Conservation (phyloP, 1,140 invertebrate species). For the Globodera ellingtonae region DNA sequence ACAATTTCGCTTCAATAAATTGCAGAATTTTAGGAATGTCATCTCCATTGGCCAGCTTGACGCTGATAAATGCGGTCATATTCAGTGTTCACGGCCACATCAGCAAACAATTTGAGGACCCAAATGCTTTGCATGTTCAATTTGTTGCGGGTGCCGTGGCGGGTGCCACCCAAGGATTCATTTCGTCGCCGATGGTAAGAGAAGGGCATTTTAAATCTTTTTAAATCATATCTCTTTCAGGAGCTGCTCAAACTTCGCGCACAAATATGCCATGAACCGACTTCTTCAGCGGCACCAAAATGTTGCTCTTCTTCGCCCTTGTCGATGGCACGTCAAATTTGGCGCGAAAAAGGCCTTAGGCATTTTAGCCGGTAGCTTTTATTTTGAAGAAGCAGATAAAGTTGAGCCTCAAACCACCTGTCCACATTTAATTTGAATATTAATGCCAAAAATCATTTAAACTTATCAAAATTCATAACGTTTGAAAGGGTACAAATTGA, state of each 20-base stretch:
- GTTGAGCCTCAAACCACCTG: no score
- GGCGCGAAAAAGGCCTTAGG: slow-evolving; percentile 70
- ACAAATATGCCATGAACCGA: slow-evolving; percentile 69
- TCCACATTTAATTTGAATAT: no score
- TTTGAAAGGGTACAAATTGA: no score
- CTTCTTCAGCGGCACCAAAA: not conserved
- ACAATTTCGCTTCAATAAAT: slow-evolving; percentile 67
- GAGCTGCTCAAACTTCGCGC: slow-evolving; percentile 83
- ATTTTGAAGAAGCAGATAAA: no score
- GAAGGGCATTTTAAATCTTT: slow-evolving; percentile 75
- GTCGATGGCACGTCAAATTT: slow-evolving; percentile 68
- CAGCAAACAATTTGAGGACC: slow-evolving; percentile 44
- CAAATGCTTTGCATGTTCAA: slow-evolving; percentile 66
- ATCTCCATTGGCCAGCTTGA: slow-evolving; percentile 77
- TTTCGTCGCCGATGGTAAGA: slow-evolving; percentile 72
- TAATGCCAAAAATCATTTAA: no score
- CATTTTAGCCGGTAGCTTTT: slow-evolving; percentile 37
- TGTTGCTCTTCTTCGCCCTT: not conserved
- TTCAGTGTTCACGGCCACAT: slow-evolving; percentile 80
- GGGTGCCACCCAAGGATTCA: slow-evolving; percentile 79
- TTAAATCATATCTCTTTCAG: slow-evolving; percentile 76
- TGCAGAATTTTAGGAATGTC: slow-evolving; percentile 77
- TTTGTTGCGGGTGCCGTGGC: slow-evolving; percentile 74
- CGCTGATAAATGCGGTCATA: slow-evolving; percentile 83
- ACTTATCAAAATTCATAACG: no score